These are phyloP conservation scores for Gavialis gangeticus DNA, from an alignment of 2,113 vertebrate genomes.

Conservation along the genomic window DNA sequence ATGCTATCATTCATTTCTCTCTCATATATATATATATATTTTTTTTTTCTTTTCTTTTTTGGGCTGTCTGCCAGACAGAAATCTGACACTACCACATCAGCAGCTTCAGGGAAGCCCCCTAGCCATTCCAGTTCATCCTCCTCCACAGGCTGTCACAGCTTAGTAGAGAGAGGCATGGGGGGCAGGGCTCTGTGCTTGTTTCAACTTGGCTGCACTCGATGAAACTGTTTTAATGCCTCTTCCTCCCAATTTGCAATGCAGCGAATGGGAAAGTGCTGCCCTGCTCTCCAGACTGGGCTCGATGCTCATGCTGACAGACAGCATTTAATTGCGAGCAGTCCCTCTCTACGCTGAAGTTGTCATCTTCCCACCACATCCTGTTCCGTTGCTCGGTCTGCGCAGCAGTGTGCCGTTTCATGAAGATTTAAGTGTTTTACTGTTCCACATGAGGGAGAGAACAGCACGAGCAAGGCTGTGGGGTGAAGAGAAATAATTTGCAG, in stretches of 20 bases:
- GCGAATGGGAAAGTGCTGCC: background rate
- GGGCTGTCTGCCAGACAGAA: slow-evolving; percentile 28
- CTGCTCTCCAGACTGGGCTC: background rate
- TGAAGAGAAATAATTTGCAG: slow-evolving; percentile 52
- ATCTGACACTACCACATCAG: background rate
- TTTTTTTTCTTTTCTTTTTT: background rate
- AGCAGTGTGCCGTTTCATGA: slow-evolving; percentile 8
- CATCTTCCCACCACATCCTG: background rate
- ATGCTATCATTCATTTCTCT: slow-evolving; percentile 15
- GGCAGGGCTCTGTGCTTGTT: background rate
- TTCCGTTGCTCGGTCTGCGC: slow-evolving; percentile 27
- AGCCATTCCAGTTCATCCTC: slow-evolving; percentile 34
- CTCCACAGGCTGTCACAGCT: background rate
- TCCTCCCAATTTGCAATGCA: background rate
- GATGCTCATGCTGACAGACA: background rate
- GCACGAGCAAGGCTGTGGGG: slow-evolving; percentile 38
- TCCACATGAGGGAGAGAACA: slow-evolving; percentile 55
- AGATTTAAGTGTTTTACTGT: slow-evolving; percentile 31
- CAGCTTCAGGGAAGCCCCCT: slow-evolving; percentile 56
- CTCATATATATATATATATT: background rate
- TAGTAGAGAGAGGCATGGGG: background rate
- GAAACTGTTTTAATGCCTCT: slow-evolving; percentile 5
- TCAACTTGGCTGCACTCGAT: background rate
- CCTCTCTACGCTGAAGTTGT: background rate
- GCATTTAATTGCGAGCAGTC: background rate